These are phyloP conservation scores for Acanthosoma haemorrhoidale DNA, from an alignment of 2,888 invertebrate genomes.

Conservation along the genomic window DNA sequence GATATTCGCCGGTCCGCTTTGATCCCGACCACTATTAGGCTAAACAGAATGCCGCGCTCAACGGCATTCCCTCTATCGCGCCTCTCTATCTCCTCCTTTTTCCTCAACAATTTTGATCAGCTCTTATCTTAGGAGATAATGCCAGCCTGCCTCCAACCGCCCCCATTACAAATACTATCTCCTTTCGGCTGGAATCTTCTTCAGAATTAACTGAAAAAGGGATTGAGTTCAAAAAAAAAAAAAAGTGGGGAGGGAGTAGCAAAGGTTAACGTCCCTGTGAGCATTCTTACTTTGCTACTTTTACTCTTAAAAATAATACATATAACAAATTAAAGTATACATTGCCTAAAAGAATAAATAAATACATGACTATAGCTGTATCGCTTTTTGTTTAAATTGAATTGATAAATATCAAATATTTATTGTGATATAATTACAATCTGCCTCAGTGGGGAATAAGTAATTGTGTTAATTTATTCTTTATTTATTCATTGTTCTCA, in stretches of 20 bases:
- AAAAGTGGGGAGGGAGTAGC: not conserved
- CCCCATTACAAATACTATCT: slow-evolving; percentile 5
- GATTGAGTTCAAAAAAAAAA: not conserved
- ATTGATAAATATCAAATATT: no score
- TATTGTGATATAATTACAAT: no score
- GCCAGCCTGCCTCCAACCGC: not conserved
- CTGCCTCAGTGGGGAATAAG: no score
- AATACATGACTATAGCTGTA: no score
- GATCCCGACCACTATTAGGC: not conserved
- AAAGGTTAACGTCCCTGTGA: not conserved
- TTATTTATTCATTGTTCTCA: no score
- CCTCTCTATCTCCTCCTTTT: not conserved
- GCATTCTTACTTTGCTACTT: not conserved
- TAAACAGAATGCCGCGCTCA: not conserved
- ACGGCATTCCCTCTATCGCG: not conserved
- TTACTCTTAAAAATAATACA: no score
- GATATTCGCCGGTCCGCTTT: not conserved
- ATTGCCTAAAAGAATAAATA: no score
- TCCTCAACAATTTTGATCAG: slow-evolving; percentile 8
- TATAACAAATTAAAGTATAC: no score
- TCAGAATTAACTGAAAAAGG: slow-evolving; percentile 11
- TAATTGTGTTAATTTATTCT: no score
- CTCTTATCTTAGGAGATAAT: slow-evolving; percentile 8
- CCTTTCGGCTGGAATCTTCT: slow-evolving; percentile 5
- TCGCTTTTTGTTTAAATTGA: no score